Evolutionary conservation across 2,888 invertebrate species (phyloP), one percentile per base, ranked within the genome.

Genomic region (Blomia tropicalis): DNA sequence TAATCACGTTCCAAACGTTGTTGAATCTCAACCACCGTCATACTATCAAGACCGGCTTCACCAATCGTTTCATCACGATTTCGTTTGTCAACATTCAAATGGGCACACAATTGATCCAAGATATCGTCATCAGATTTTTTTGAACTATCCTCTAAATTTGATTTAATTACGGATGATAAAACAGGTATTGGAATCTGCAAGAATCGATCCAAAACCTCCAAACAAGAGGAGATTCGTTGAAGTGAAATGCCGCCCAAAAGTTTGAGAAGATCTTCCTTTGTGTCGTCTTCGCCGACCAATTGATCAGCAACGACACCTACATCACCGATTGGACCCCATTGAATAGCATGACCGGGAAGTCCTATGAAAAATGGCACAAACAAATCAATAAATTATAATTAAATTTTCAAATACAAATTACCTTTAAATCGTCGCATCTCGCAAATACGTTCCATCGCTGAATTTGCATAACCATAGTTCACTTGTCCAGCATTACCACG

Each of bases 11-110:
- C 93, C 60, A 95, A 77, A 0, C 88, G 87, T 76, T 93, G 93
- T 74, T 95, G 95, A 71, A 98, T 91, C 79, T 98, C 96, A 1
- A 96, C 92, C 53, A 93, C 93, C 95, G 96, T 96, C 68, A 98
- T 77, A 2, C 95, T 95, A 74, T 98, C 96, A 83, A 98, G 88
- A 65, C 96, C 96, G 43, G 98, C 80, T 74, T 96, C 96, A 31
- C 90, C 90, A 54, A 98, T 77, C 44, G 84, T 85, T 4, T 85
- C 81, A 30, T 80, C 79, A 53, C 81, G 79, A 0, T 83, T 77
- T 71, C 95, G 91, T 73, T 91, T 89, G 29, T 61, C 61, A 70
- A 96, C 82, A 65, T 87, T 86, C 80, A 93, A 77, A 70, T 93
- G 90, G 73, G 91, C 89, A 59, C 85, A 87, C 7, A 93, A 82